These are phyloP conservation scores for Cheilinus undulatus DNA, from an alignment of 2,113 vertebrate species.

Conservation along the genomic window DNA sequence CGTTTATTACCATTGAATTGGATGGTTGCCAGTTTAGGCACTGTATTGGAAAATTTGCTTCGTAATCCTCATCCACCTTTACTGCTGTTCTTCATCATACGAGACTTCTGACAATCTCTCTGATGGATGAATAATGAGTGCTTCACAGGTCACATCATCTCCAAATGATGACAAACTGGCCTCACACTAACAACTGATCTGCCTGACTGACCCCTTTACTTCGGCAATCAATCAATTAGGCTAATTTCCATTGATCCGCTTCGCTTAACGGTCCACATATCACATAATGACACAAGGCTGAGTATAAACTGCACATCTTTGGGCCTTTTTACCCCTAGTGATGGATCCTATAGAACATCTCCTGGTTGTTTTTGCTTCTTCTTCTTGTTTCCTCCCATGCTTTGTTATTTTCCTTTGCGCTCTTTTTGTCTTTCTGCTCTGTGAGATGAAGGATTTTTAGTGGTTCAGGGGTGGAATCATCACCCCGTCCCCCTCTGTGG, in stretches of 20 bases:
- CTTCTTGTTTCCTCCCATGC: not conserved
- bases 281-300: not conserved
- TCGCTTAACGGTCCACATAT: conserved; percentile 8
- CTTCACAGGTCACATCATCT: conserved; percentile 48
- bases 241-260: conserved; percentile 54
- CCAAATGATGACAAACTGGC: conserved; percentile 69
- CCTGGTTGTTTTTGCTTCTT: not conserved
- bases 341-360: not conserved
- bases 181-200: conserved; percentile 32
- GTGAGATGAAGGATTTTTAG: conserved; percentile 44
- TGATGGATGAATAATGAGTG: conserved; percentile 48
- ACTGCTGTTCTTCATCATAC: conserved; percentile 25
- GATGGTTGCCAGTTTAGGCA: not conserved
- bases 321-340: not conserved
- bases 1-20: not conserved
- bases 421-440: not conserved
- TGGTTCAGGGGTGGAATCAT: conserved; percentile 43
- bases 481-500: conserved; percentile 35
- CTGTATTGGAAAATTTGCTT: not conserved
- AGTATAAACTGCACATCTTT: conserved; percentile 13
- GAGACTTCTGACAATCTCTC: conserved; percentile 40
- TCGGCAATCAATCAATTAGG: conserved; percentile 56
- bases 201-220: conserved; percentile 13
- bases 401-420: not conserved
- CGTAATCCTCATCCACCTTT: not conserved